These are phyloP conservation scores for Abrostola triplasia DNA, from an alignment of 2,888 invertebrate genomes.

Conservation along the genomic window DNA sequence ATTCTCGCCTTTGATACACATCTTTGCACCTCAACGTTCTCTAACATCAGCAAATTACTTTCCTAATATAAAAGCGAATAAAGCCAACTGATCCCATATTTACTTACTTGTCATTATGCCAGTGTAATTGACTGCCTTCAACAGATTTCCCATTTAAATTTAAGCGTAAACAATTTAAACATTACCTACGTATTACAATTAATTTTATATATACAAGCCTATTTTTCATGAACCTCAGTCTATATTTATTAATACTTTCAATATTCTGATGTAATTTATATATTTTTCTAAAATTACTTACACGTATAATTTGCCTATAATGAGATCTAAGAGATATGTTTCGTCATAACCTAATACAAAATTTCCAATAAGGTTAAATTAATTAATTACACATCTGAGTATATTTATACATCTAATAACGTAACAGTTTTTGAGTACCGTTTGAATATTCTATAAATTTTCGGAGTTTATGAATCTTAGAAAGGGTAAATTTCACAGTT, in stretches of 20 bases:
- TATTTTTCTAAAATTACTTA: constrained; percentile 59
- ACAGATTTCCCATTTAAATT: constrained; percentile 54
- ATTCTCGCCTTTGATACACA: constrained; percentile 29
- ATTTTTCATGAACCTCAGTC: constrained; percentile 75
- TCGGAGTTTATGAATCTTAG: neutral
- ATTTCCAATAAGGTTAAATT: constrained; percentile 20
- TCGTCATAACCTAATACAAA: constrained; percentile 45
- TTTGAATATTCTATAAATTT: constrained; percentile 22
- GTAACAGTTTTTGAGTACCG: constrained; percentile 43
- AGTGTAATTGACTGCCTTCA: constrained; percentile 60
- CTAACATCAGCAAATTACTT: constrained; percentile 50
- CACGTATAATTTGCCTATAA: constrained; percentile 48
- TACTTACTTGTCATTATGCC: constrained; percentile 44
- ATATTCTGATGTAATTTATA: constrained; percentile 53
- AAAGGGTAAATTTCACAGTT: neutral
- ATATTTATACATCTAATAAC: constrained; percentile 24
- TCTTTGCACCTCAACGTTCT: constrained; percentile 34
- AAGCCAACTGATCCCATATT: constrained; percentile 50
- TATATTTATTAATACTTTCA: constrained; percentile 78
- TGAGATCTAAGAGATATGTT: constrained; percentile 66
- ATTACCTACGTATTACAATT: constrained; percentile 53
- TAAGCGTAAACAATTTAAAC: constrained; percentile 55
- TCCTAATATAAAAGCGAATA: constrained; percentile 53
- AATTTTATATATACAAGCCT: constrained; percentile 71
- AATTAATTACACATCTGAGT: constrained; percentile 21